Conservation (phyloP, 2,113 vertebrate genomes). For the Cervus canadensis region DNA sequence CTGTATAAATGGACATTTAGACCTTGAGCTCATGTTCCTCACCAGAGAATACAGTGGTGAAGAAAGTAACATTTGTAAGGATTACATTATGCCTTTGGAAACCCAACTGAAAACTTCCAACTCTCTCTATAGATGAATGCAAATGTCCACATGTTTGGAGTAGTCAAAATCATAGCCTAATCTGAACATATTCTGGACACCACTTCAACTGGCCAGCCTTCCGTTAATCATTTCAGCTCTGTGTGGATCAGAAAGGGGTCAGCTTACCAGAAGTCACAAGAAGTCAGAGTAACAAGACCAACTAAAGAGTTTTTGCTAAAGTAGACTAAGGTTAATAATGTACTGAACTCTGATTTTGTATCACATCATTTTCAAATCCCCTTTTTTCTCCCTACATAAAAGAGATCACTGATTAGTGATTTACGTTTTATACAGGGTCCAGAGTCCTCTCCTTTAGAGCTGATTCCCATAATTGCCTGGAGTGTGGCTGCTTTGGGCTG, state of each 20-base stretch:
- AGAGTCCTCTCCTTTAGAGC: neutral
- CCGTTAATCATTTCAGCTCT: neutral
- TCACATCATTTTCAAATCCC: neutral
- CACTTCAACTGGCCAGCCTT: neutral
- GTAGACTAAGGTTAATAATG: neutral
- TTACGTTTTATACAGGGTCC: neutral
- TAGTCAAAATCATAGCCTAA: neutral
- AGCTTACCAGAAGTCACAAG: neutral
- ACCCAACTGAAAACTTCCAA: too few species aligned
- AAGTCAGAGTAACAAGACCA: neutral
- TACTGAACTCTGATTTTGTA: neutral
- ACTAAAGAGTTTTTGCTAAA: neutral
- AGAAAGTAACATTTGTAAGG: neutral
- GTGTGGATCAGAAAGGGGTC: neutral
- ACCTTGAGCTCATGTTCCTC: neutral
- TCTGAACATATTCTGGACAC: neutral
- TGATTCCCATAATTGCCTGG: accelerated
- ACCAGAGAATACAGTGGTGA: too few species aligned
- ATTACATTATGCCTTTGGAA: neutral
- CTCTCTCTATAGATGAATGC: neutral
- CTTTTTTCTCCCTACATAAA: neutral
- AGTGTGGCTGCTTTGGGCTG: neutral
- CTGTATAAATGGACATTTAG: neutral
- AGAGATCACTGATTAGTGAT: neutral
- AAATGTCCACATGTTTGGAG: neutral